Evolutionary conservation across 1,140 invertebrate species (phyloP), one percentile per base, ranked within the genome.

Genomic region (Drosophila nigromelanica): DNA sequence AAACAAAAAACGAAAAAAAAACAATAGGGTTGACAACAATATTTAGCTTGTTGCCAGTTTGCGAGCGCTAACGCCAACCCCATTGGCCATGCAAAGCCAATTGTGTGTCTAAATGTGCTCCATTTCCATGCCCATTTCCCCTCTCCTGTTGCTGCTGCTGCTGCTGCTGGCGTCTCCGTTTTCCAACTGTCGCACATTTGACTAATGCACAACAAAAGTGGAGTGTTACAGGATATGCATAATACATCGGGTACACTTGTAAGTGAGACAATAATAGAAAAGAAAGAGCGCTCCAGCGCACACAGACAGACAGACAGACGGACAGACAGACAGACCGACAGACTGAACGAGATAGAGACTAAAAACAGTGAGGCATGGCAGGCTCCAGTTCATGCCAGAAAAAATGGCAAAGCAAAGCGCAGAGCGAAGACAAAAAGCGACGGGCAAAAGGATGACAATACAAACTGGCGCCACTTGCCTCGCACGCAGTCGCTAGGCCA

Each of bases 231-330:
- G 85, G 83, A 89, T 89, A 89, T 89, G 83, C 83, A 89, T 89
- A 89, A 89, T 89, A 89, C 83, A 89, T 89, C 80, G 80, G 83
- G 76, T 89, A 89, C 83, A 89, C 83, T 89, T 89, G 85, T 83
- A 89, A 89, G 83, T 89, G 83, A 89, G 83, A 89, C 83, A 89
- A 89, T 89, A 89, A 89, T 89, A 89, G 85, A 89, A 89, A 83
- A 83, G 76, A 89, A 89, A 89, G 71, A 89, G 78, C 71, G 76
- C 72, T 79, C 56, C 69, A 63, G 51, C 43, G 62, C 66, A 66
- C 68, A 67, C 73, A 76, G 33, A 70, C 42, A 77, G 43, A 51
- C 54, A 47, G 24, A 24, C 39, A 45, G 27, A 52, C 21, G 59
- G 18, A 64, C 52, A 30, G 35, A 37, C 10, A 30, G 37, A 47